Evolutionary conservation across 2,113 vertebrate species (phyloP).

Genomic region (Probosciger aterrimus): DNA sequence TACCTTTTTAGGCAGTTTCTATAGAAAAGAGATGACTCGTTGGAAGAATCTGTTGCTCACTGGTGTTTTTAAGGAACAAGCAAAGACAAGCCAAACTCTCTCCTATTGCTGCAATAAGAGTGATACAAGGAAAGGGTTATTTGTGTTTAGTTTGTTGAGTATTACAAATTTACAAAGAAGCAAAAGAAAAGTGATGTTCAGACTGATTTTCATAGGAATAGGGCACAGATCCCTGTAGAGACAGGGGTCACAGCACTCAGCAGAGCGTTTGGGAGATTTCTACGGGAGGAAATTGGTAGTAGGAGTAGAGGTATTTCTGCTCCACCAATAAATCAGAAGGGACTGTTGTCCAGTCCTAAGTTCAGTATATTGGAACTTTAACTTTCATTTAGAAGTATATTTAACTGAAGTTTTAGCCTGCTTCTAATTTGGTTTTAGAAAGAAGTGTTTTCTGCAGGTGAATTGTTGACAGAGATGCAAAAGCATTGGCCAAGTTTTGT

Average conservation of each 20-base stretch:
- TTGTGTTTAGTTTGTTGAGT: not conserved
- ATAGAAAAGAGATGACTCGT: not conserved
- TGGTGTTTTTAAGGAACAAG: not conserved
- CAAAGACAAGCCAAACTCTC: not conserved
- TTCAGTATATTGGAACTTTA: not conserved
- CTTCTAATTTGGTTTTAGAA: not conserved
- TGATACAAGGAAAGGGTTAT: not conserved
- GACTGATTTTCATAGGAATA: not conserved
- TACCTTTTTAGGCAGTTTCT: constrained; percentile 15
- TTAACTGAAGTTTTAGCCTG: not conserved
- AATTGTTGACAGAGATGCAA: not conserved
- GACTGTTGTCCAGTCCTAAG: not conserved
- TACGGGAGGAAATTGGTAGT: not conserved
- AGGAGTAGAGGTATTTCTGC: not conserved
- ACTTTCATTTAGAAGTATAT: not conserved
- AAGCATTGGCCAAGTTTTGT: not conserved
- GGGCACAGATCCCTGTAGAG: not conserved
- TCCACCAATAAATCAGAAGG: not conserved
- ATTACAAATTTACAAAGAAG: not conserved
- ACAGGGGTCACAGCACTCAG: not conserved
- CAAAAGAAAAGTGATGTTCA: not conserved
- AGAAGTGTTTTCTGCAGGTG: not conserved
- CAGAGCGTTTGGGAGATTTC: not conserved
- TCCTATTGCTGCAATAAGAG: not conserved
- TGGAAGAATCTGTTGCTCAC: not conserved